Evolutionary conservation across 2,797 vertebrate genomes (phyloP).

Genomic region (Vultur gryphus): DNA sequence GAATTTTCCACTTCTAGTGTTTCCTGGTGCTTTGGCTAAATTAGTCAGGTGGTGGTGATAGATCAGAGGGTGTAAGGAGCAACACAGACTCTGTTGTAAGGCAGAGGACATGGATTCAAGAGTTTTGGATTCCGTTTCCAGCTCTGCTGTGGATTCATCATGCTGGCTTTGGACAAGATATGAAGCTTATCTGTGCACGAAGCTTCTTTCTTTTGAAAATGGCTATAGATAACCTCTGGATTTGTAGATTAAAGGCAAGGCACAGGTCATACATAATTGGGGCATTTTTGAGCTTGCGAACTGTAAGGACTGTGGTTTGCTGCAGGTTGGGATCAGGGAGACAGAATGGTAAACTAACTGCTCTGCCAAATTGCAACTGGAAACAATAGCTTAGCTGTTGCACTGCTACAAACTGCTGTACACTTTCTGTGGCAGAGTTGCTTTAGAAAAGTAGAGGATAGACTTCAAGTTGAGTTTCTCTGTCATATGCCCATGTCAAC

Average conservation of each 20-base stretch:
- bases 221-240: neutral
- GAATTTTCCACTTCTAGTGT: neutral
- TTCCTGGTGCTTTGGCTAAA: neutral
- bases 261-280: neutral
- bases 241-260: neutral
- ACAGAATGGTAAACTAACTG: neutral
- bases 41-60: neutral
- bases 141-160: neutral
- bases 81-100: neutral
- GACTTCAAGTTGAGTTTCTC: neutral
- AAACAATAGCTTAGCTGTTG: neutral
- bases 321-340: neutral
- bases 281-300: neutral
- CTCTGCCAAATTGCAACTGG: neutral
- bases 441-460: neutral
- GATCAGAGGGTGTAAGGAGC: neutral
- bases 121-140: neutral
- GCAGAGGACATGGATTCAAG: neutral
- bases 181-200: neutral
- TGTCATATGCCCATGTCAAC: neutral
- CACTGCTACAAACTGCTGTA: neutral
- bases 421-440: neutral
- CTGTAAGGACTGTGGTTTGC: neutral
- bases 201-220: neutral
- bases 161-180: neutral